Percentiles rank a stretch among this genome's conserved stretches.
Evolutionary conservation across 2,113 vertebrate species (phyloP).

Genomic region (Prinia subflava): DNA sequence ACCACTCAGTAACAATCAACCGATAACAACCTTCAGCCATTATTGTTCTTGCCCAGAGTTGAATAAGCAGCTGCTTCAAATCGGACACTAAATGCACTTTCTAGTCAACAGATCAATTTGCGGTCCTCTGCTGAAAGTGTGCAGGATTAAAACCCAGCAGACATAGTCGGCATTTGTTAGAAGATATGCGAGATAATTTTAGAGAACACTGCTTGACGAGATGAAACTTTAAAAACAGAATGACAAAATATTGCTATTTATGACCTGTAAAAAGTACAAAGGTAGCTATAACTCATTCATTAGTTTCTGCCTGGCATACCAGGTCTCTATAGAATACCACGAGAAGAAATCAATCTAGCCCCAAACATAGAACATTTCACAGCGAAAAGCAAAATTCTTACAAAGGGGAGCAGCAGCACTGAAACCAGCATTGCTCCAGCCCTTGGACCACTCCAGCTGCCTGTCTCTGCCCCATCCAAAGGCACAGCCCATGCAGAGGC

Average conservation of each 20-base stretch:
- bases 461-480: not conserved
- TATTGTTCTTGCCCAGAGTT: not conserved
- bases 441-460: not conserved
- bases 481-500: not conserved
- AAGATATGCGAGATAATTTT: not conserved
- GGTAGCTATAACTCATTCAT: not conserved
- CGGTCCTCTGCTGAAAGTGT: not conserved
- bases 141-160: not conserved
- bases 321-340: not conserved
- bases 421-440: not conserved
- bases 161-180: not conserved
- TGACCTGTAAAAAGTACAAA: not conserved
- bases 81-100: not conserved
- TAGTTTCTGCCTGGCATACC: not conserved
- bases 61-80: not conserved
- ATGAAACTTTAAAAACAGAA: not conserved
- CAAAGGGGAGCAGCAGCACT: not conserved
- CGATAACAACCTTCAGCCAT: not conserved
- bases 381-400: not conserved
- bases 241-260: not conserved
- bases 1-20: not conserved
- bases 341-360: not conserved
- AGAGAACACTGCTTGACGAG: not conserved
- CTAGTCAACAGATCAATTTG: not conserved
- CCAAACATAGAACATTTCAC: not conserved